These are phyloP conservation scores for Pseudopleuronectes americanus DNA, from an alignment of 2,797 vertebrate genomes.

Conservation along the genomic window DNA sequence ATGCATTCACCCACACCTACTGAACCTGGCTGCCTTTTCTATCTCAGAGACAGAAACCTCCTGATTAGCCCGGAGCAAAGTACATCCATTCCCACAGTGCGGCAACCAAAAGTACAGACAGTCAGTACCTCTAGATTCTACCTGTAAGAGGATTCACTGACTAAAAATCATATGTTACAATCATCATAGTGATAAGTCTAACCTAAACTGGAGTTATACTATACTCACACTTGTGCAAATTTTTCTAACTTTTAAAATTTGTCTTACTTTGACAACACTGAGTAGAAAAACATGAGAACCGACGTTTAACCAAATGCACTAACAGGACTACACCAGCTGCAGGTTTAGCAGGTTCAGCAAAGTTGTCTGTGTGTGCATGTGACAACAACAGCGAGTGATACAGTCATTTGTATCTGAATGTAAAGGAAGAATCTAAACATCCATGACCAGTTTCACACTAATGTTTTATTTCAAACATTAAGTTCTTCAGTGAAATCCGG, in stretches of 20 bases:
- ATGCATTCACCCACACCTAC: slow-evolving; percentile 50
- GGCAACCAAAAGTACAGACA: slow-evolving; percentile 10
- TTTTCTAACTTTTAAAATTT: too few relatives aligned
- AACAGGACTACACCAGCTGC: neutral
- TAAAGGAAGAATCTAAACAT: too few relatives aligned
- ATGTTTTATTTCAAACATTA: too few relatives aligned
- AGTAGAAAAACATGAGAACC: too few relatives aligned
- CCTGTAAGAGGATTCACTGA: neutral
- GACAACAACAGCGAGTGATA: neutral
- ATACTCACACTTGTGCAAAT: too few relatives aligned
- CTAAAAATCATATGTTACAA: too few relatives aligned
- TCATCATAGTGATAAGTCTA: neutral
- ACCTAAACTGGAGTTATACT: neutral
- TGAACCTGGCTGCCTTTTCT: slow-evolving; percentile 27
- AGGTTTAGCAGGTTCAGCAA: slow-evolving; percentile 27
- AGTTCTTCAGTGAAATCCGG: too few relatives aligned
- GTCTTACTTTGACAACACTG: too few relatives aligned
- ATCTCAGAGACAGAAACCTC: slow-evolving; percentile 21
- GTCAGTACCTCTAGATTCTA: neutral
- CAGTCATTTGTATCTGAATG: neutral
- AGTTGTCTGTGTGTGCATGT: neutral
- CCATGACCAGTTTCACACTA: too few relatives aligned
- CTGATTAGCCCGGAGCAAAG: slow-evolving; percentile 35
- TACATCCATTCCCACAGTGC: slow-evolving; percentile 24
- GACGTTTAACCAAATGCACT: neutral